Evolutionary conservation across 2,888 invertebrate genomes (phyloP), one percentile per base, ranked within the genome.

Genomic region (Cremastinae sp.): DNA sequence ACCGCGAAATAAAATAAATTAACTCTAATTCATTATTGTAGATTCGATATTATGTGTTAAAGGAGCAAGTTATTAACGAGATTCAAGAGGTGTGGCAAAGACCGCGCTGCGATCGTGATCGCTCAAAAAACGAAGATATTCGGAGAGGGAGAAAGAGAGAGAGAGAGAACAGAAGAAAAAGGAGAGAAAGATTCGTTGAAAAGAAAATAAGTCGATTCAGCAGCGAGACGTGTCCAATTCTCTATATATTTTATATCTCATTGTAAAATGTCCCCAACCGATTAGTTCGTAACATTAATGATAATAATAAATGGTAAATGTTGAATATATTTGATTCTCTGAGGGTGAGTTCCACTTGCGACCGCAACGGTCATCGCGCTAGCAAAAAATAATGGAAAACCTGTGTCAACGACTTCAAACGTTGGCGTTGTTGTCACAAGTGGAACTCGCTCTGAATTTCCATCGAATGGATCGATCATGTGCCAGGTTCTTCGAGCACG

Each of bases 201-300:
- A 43, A 51, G 66, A 43, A 20, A 66, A 28, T 8, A 47, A 36
- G 43, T 45, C 28, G 54, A 70, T 74, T 59, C 49, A 66, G 78
- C 79, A 75, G 61, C 74, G 74, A 72, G 51, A 58, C 65, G 59
- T 51, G 66, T 34, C 73, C 74, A 74, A 81, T 83, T 82, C 79
- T 83, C 80, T 47, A 59, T 69, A 83, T 82, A 82, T 83, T 84
- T 86, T 85, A 83, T 85, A 84, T 84, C 82, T 84, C 79, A 84
- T 80, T 85, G 83, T 85, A 83, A 82, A 84, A 83, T 82, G 73
- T n/a, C 80, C 78, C 80, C 72, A 81, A 28, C 28, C 83, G 79
- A 82, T 83, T 83, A 83, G 77, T 84, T 83, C 2, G 2, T 28
- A 28, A 28, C 5, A 28, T 28, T 28, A 28, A 28, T 28, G 5